phyloP scores from a whole-genome alignment of 2,888 invertebrate species.

The Ectemnius lituratus region DNA sequence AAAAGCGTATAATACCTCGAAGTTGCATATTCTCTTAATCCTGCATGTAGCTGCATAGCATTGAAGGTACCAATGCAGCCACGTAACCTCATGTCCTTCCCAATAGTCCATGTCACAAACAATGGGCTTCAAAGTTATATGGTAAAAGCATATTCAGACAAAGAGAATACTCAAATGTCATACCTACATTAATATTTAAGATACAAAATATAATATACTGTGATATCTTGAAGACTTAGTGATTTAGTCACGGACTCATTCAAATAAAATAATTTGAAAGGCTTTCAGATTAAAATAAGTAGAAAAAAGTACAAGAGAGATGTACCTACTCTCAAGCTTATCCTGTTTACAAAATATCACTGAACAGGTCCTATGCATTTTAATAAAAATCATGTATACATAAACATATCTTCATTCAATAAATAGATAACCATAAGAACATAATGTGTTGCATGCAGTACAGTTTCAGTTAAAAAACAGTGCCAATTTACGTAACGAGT shows the following conservation, averaged over 20 bases:
- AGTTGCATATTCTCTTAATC: slow-evolving; percentile 96
- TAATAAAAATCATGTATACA: no score
- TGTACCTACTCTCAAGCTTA: no score
- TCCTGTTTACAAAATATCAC: no score
- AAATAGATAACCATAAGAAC: not conserved
- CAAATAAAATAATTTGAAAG: no score
- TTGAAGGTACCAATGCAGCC: slow-evolving; percentile 99
- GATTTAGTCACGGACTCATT: no score
- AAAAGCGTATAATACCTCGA: slow-evolving; percentile 82
- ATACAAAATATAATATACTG: not conserved
- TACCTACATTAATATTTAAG: slow-evolving; percentile 11
- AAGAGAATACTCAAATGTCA: slow-evolving; percentile 17
- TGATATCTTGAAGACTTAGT: no score
- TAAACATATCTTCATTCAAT: not conserved
- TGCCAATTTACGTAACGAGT: no score
- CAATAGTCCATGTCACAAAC: slow-evolving; percentile 99
- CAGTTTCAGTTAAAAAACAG: no score
- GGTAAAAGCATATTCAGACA: slow-evolving; percentile 27
- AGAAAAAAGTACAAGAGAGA: no score
- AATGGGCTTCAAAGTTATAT: slow-evolving; percentile 87
- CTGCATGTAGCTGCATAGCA: slow-evolving; percentile 96
- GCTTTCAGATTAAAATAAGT: no score
- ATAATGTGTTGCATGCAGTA: no score
- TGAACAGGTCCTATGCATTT: no score
- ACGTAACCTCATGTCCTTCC: slow-evolving; percentile 94